Percentiles rank a stretch among this genome's conserved stretches.
phyloP scores from a whole-genome alignment of 2,888 invertebrate species.

The Mythimna lalbum region DNA sequence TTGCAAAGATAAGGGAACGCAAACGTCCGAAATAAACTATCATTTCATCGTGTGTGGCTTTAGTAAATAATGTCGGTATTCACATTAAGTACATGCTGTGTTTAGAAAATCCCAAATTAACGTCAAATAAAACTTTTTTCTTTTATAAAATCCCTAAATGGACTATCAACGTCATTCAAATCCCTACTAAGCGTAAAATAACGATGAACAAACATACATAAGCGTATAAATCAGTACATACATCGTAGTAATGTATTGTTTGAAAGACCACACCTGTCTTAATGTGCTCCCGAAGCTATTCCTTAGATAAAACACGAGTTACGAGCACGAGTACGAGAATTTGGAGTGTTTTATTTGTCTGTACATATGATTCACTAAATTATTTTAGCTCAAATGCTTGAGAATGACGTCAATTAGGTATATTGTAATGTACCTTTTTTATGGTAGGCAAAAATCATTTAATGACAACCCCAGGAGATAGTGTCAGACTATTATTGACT shows the following conservation, averaged over 20 bases:
- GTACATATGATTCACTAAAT: constrained; percentile 69
- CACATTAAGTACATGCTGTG: constrained; percentile 14
- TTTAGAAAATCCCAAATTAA: neutral
- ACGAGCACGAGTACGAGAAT: constrained; percentile 42
- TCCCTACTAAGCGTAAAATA: constrained; percentile 35
- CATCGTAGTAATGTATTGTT: constrained; percentile 45
- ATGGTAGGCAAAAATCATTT: too few species aligned
- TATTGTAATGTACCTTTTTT: constrained; percentile 19
- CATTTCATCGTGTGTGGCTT: constrained; percentile 11
- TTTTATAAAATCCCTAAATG: constrained; percentile 17
- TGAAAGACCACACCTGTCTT: constrained; percentile 58
- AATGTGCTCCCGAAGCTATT: constrained; percentile 66
- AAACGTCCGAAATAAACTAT: constrained; percentile 21
- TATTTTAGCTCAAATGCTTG: constrained; percentile 63
- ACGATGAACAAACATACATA: constrained; percentile 22
- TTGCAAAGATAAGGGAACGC: constrained; percentile 9
- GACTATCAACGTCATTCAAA: constrained; percentile 43
- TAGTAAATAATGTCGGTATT: neutral
- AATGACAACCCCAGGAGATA: too few species aligned
- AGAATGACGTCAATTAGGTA: constrained; percentile 69
- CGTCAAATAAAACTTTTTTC: neutral
- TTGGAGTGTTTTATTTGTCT: constrained; percentile 78
- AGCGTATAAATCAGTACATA: constrained; percentile 25
- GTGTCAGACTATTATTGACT: too few species aligned
- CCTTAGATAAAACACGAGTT: constrained; percentile 67